Evolutionary conservation across 2,888 invertebrate species (phyloP), one percentile per base, ranked within the genome.

Genomic region (Coremacera marginata): DNA sequence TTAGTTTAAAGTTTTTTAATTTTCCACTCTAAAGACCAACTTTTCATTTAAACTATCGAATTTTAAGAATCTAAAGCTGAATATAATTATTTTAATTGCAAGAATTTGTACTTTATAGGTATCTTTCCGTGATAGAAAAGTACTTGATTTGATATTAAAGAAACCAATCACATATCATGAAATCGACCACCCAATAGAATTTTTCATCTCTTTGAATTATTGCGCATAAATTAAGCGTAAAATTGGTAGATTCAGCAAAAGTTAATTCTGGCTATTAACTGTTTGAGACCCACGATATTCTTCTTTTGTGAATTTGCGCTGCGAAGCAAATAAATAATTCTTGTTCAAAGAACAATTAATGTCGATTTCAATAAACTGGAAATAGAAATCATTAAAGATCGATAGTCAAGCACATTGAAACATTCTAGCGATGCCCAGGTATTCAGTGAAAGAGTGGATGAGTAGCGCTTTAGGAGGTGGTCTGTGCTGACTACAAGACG

Each of bases 311-410:
- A 60, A 27, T 27, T 22, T 25, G 3, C n/a, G 11, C 14, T 27
- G 55, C 55, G 8, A 31, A 70, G 31, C 34, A 31, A 31, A 55
- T 16, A 19, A 25, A 71, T 65, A 52, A 52, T 73, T 73, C 63
- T 34, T 52, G 52, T 52, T 49, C 44, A 52, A 5, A 14, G 51
- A 63, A 65, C 22, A 74, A 74, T 67, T 74, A 74, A 74, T 37
- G 67, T 67, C 65, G n/a, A 37, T 51, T 74, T 74, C 55, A 67
- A 74, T 74, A 34, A 67, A 31, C 44, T 37, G 55, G 14, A 11
- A 8, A 19, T 27, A 44, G 14, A 22, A 8, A 55, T 37, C 37
- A 34, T 5, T 37, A 14, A 57, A 14, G 37, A 52, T 19, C 34
- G 65, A 65, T 63, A 52, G 11, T 34, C 52, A 57, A 34, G 19